Percentiles rank a stretch among this genome's conserved stretches.
phyloP scores from a whole-genome alignment of 2,888 invertebrate species.

The Zygothrica quintamaculata region DNA sequence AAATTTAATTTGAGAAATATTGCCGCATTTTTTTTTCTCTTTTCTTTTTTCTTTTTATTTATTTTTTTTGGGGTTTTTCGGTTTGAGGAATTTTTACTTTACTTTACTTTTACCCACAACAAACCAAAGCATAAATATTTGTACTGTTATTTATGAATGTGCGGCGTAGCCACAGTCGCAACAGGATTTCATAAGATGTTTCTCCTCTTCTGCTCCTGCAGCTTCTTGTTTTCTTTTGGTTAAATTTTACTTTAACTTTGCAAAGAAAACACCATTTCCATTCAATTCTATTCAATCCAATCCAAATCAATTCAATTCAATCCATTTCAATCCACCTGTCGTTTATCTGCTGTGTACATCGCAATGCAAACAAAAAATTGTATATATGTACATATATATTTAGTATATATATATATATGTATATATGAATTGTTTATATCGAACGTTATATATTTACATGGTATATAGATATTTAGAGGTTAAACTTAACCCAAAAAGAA shows the following conservation, averaged over 20 bases:
- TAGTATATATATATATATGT: no score
- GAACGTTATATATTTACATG: no score
- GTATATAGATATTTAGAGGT: no score
- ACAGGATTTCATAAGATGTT: slow-evolving; percentile 45
- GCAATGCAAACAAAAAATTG: no score
- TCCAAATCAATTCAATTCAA: not conserved
- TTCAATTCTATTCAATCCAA: not conserved
- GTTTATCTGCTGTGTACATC: no score
- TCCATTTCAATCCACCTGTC: not conserved
- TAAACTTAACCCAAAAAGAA: no score
- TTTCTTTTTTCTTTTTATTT: slow-evolving; percentile 1
- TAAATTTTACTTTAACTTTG: no score
- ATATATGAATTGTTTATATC: no score
- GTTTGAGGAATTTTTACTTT: slow-evolving; percentile 5
- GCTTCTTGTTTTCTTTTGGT: not conserved
- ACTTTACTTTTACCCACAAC: slow-evolving; percentile 22
- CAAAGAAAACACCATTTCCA: no score
- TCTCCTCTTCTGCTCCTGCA: not conserved
- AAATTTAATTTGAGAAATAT: slow-evolving; percentile 76
- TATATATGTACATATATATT: no score
- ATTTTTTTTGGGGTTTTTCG: not conserved
- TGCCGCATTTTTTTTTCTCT: slow-evolving; percentile 60
- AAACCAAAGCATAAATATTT: slow-evolving; percentile 57
- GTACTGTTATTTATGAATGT: slow-evolving; percentile 51
- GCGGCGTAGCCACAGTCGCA: slow-evolving; percentile 25